Evolutionary conservation across 1,140 invertebrate species (phyloP).

Genomic region (Stenopsyche tienmushanensis): DNA sequence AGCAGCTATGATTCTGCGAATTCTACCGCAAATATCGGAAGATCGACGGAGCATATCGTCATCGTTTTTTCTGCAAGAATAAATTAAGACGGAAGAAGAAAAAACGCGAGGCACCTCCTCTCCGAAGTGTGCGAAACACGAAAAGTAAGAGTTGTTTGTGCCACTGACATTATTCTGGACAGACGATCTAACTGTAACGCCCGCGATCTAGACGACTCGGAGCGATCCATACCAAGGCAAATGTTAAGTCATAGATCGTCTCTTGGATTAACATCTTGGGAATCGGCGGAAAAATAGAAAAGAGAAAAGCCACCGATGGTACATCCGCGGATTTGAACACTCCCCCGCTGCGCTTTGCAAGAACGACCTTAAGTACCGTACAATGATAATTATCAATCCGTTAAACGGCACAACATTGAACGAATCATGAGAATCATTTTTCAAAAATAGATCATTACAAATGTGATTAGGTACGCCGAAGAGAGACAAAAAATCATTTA

Average conservation of each 20-base stretch:
- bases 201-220: not conserved
- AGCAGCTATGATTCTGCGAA: not conserved
- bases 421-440: too few species aligned
- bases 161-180: constrained; percentile 28
- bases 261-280: not conserved
- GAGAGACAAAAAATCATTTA: too few species aligned
- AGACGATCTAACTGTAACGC: constrained; percentile 20
- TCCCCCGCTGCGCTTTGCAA: too few species aligned
- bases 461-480: too few species aligned
- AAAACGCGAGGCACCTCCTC: not conserved
- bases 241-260: not conserved
- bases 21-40: not conserved
- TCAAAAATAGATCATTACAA: too few species aligned
- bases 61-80: not conserved
- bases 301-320: too few species aligned
- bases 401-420: too few species aligned
- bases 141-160: constrained; percentile 32
- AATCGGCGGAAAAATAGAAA: too few species aligned
- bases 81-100: constrained; percentile 12
- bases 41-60: constrained; percentile 11
- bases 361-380: too few species aligned
- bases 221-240: not conserved
- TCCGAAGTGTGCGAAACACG: constrained; percentile 22
- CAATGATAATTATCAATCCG: too few species aligned
- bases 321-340: too few species aligned